phyloP scores from a whole-genome alignment of 2,888 invertebrate genomes.

The Dasysyrphus tricinctus region DNA sequence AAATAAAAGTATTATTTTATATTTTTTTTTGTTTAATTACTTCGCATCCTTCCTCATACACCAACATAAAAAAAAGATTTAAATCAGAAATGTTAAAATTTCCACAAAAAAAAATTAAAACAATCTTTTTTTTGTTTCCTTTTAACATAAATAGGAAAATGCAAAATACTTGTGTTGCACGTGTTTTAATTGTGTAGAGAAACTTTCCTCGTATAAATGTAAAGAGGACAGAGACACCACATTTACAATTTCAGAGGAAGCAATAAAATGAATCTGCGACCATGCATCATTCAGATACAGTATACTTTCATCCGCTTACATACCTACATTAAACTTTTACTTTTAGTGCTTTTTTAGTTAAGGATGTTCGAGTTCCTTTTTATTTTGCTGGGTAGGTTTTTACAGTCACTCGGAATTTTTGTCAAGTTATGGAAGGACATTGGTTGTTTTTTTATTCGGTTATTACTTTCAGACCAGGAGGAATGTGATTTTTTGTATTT shows the following conservation, averaged over 20 bases:
- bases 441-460: not conserved
- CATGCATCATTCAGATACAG: constrained; percentile 62
- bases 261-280: constrained; percentile 34
- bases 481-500: not conserved
- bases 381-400: constrained; percentile 30
- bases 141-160: constrained; percentile 52
- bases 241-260: not conserved
- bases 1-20: not conserved
- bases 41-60: constrained; percentile 1
- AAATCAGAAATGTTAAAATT: constrained; percentile 49
- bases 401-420: constrained; percentile 56
- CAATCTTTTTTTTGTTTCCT: constrained; percentile 18
- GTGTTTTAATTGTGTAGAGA: constrained; percentile 1
- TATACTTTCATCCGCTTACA: constrained; percentile 49
- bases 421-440: not conserved
- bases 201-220: constrained; percentile 15
- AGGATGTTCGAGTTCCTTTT: constrained; percentile 14
- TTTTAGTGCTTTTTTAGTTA: constrained; percentile 22
- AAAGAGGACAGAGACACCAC: not conserved
- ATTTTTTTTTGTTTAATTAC: not conserved
- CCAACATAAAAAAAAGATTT: not conserved
- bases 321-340: constrained; percentile 17
- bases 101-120: constrained; percentile 41
- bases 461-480: not conserved
- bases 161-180: constrained; percentile 46